A percentile compares a stretch with the other conserved stretches of the same genome.
Conservation (phyloP, 2,888 invertebrate genomes). For the Slavum lentiscoides region DNA sequence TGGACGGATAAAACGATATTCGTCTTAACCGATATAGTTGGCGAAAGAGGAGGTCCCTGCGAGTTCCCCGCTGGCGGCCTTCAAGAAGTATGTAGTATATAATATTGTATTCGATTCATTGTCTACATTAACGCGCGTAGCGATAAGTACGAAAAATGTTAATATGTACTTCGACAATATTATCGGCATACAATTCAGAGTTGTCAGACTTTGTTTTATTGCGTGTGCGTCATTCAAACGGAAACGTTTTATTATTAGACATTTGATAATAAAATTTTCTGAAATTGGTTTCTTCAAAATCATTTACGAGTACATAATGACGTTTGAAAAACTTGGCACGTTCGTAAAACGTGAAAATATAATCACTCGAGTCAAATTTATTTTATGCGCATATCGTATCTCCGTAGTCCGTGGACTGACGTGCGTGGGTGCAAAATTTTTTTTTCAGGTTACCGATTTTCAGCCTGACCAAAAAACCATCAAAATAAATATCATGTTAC, state of each 20-base stretch:
- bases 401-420: too few relatives aligned
- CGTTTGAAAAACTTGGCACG: too few relatives aligned
- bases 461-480: conserved; percentile 63
- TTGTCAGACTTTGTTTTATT: neutral
- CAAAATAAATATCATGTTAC: conserved; percentile 64
- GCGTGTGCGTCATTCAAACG: neutral
- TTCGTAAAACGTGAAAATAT: neutral
- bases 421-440: too few relatives aligned
- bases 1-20: conserved; percentile 69
- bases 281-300: too few relatives aligned
- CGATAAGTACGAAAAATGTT: too few relatives aligned
- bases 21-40: conserved; percentile 70
- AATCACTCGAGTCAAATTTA: too few relatives aligned
- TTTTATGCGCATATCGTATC: too few relatives aligned
- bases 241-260: neutral
- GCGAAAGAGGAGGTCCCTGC: conserved; percentile 67
- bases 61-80: conserved; percentile 64
- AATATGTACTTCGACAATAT: too few relatives aligned
- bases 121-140: too few relatives aligned
- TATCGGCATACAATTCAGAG: neutral
- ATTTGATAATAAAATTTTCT: too few relatives aligned
- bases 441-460: conserved; percentile 62
- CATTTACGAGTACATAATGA: too few relatives aligned
- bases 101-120: neutral
- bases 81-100: conserved; percentile 26